phyloP scores from a whole-genome alignment of 2,113 vertebrate genomes.

The Leuciscus idus region DNA sequence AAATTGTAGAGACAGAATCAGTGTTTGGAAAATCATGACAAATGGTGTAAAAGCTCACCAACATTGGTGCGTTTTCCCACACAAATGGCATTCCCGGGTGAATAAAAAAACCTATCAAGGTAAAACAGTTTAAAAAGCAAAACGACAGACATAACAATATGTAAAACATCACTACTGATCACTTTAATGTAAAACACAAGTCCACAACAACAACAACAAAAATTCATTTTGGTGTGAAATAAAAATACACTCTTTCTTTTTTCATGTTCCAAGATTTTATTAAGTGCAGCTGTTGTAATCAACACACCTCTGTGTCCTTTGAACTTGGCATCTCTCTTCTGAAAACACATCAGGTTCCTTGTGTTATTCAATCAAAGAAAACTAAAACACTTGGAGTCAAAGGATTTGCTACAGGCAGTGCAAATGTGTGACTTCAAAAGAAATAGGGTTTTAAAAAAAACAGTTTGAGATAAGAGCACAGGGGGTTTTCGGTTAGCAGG shows the following conservation, averaged over 20 bases:
- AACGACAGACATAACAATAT: background rate
- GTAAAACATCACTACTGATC: background rate
- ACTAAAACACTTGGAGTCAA: conserved; percentile 37
- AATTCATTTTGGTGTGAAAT: background rate
- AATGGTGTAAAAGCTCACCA: conserved; percentile 13
- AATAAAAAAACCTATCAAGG: conserved; percentile 3
- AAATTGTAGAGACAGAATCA: background rate
- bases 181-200: background rate
- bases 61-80: background rate
- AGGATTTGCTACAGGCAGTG: conserved; percentile 49
- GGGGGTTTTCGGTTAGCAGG: conserved; percentile 29
- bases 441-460: conserved; percentile 1
- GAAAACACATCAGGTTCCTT: conserved; percentile 50
- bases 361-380: conserved; percentile 50
- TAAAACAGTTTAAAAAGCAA: background rate
- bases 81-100: background rate
- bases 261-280: background rate
- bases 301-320: conserved; percentile 38
- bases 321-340: conserved; percentile 47
- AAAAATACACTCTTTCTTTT: background rate
- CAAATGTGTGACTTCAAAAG: conserved; percentile 52
- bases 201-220: conserved; percentile 12
- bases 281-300: conserved; percentile 34
- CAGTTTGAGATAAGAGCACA: conserved; percentile 45
- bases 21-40: background rate